These are phyloP conservation scores for Diaphora mendica DNA, from an alignment of 2,888 invertebrate species.

Conservation along the genomic window DNA sequence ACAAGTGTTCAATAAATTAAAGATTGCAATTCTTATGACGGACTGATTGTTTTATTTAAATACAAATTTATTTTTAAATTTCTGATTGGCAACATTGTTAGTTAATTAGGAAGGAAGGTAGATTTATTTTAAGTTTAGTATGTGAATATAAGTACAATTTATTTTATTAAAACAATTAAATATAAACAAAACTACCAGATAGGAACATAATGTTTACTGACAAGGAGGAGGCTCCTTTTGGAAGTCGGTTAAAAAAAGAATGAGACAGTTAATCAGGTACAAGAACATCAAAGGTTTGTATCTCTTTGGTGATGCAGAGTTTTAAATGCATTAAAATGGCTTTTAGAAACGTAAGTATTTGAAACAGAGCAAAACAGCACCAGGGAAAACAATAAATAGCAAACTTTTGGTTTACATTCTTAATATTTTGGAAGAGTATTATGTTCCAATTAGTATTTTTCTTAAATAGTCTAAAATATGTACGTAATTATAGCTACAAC, in stretches of 20 bases:
- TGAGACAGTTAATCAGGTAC: constrained; percentile 46
- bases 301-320: constrained; percentile 31
- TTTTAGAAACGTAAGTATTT: neutral
- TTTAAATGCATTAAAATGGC: constrained; percentile 32
- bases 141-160: constrained; percentile 41
- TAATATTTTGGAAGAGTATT: neutral
- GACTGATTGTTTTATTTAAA: constrained; percentile 42
- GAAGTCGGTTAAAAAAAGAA: too few species aligned
- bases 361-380: neutral
- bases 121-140: constrained; percentile 9
- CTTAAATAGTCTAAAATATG: neutral
- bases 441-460: neutral
- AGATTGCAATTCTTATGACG: constrained; percentile 61
- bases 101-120: constrained; percentile 28
- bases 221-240: too few species aligned
- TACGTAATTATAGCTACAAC: neutral
- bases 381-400: neutral
- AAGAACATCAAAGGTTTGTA: constrained; percentile 34
- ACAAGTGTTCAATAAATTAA: constrained; percentile 69
- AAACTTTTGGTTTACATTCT: neutral
- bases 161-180: constrained; percentile 26
- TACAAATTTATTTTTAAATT: constrained; percentile 38
- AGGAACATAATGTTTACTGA: constrained; percentile 33
- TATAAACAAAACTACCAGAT: constrained; percentile 4
- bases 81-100: constrained; percentile 39